A percentile compares a stretch with the other conserved stretches of the same genome.
These are phyloP conservation scores for Caenorhabditis sp. DNA, from an alignment of 2,888 invertebrate species.

Conservation along the genomic window DNA sequence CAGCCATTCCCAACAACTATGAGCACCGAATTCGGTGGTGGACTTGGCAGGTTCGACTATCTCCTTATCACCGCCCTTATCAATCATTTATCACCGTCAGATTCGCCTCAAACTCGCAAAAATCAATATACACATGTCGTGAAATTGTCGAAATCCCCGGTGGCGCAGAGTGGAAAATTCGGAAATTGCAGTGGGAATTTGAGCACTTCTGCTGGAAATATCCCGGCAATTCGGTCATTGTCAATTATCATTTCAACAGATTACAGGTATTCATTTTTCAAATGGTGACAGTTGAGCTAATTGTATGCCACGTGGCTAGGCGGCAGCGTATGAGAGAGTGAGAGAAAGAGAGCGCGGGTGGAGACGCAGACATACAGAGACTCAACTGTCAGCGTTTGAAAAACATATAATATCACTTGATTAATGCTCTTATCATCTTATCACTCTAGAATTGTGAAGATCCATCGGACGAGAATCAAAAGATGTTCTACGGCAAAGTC, in stretches of 20 bases:
- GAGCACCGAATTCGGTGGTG: constrained; percentile 39
- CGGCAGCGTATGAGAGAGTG: too few relatives aligned
- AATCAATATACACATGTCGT: constrained; percentile 27
- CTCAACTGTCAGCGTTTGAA: too few relatives aligned
- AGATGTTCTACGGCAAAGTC: constrained; percentile 58
- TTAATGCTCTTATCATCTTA: too few relatives aligned
- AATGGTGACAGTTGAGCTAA: too few relatives aligned
- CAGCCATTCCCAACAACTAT: neutral
- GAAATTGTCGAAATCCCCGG: constrained; percentile 57
- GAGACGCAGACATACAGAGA: too few relatives aligned
- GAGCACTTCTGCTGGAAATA: constrained; percentile 56
- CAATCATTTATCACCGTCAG: too few relatives aligned
- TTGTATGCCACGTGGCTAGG: too few relatives aligned
- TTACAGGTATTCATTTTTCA: too few relatives aligned
- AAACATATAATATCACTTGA: neutral
- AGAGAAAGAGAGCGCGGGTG: too few relatives aligned
- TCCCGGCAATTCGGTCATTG: constrained; percentile 56
- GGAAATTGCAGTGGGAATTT: constrained; percentile 27
- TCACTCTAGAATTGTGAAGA: neutral
- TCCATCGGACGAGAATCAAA: constrained; percentile 29
- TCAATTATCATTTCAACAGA: constrained; percentile 58
- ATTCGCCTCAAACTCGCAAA: constrained; percentile 2
- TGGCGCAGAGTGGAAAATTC: constrained; percentile 57
- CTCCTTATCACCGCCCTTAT: neutral
- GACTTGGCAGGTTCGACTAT: constrained; percentile 37